phyloP scores from a whole-genome alignment of 2,888 invertebrate species.

The Ryuthela nishihirai region DNA sequence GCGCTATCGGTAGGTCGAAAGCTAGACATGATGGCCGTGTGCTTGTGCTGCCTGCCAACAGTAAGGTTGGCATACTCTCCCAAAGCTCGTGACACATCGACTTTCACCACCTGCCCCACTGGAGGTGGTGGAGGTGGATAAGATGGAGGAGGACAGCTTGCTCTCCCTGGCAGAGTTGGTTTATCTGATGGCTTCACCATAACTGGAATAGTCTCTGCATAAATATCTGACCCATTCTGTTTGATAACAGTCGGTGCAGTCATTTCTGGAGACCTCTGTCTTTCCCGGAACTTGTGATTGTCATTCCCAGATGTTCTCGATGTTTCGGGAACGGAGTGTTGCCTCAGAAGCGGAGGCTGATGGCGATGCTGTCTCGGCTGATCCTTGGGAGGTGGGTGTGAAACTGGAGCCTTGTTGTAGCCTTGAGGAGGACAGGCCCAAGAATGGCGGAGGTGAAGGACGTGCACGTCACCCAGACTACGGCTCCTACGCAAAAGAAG shows the following conservation, averaged over 20 bases:
- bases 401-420: too few relatives aligned
- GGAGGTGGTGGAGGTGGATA: constrained; percentile 76
- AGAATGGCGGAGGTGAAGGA: constrained; percentile 44
- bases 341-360: constrained; percentile 9
- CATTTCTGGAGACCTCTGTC: constrained; percentile 12
- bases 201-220: constrained; percentile 42
- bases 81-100: constrained; percentile 22
- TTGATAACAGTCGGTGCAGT: constrained; percentile 24
- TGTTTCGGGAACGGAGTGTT: constrained; percentile 27
- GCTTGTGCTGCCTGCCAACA: constrained; percentile 25
- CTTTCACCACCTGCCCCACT: constrained; percentile 46
- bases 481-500: constrained; percentile 47
- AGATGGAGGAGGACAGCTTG: constrained; percentile 64
- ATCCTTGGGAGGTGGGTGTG: too few relatives aligned
- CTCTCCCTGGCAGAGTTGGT: constrained; percentile 10
- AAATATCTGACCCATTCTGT: constrained; percentile 36
- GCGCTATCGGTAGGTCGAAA: constrained; percentile 82
- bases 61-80: constrained; percentile 37
- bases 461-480: constrained; percentile 62
- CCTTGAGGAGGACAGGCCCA: constrained; percentile 42
- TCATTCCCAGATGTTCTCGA: constrained; percentile 3
- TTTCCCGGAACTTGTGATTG: neutral
- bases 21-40: constrained; percentile 65
- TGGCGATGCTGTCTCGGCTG: constrained; percentile 8
- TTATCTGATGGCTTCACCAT: constrained; percentile 23